Conservation (phyloP, 2,797 vertebrate genomes). For the Strix occidentalis region DNA sequence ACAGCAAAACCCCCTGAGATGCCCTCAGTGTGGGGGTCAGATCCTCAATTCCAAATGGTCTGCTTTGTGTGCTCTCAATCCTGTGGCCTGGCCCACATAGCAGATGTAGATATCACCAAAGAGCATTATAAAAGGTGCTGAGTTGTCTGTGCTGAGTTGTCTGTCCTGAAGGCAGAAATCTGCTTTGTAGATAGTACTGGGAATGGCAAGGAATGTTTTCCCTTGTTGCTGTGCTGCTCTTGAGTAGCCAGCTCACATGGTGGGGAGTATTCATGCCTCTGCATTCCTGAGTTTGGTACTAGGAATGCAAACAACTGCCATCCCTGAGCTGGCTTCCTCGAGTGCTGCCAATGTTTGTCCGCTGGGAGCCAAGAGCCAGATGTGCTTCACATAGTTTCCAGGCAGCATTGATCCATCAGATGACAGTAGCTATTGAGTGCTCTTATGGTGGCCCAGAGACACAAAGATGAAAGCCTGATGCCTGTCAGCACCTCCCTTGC, state of each 20-base stretch:
- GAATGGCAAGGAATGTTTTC: not conserved
- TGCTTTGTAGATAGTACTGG: not conserved
- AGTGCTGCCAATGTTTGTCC: not conserved
- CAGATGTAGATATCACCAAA: not conserved
- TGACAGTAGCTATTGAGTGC: constrained; percentile 61
- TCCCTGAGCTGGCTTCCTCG: not conserved
- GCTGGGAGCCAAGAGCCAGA: constrained; percentile 19
- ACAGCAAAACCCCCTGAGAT: not conserved
- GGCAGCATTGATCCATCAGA: constrained; percentile 50
- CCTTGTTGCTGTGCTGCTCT: not conserved
- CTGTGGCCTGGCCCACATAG: accelerated
- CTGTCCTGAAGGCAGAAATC: not conserved
- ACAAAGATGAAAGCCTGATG: constrained; percentile 47
- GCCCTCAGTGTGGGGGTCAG: not conserved
- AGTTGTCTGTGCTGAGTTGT: not conserved
- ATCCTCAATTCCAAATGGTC: not conserved
- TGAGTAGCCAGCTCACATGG: not conserved
- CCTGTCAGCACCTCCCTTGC: constrained; percentile 50
- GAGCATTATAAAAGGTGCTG: not conserved
- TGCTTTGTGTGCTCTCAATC: not conserved
- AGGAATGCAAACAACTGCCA: constrained; percentile 27
- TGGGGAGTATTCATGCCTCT: not conserved
- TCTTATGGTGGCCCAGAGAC: constrained; percentile 54
- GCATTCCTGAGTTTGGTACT: constrained; percentile 22
- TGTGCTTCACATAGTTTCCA: constrained; percentile 56